Conservation (phyloP, 2,113 vertebrate genomes). For the Ariopsis seemanni region DNA sequence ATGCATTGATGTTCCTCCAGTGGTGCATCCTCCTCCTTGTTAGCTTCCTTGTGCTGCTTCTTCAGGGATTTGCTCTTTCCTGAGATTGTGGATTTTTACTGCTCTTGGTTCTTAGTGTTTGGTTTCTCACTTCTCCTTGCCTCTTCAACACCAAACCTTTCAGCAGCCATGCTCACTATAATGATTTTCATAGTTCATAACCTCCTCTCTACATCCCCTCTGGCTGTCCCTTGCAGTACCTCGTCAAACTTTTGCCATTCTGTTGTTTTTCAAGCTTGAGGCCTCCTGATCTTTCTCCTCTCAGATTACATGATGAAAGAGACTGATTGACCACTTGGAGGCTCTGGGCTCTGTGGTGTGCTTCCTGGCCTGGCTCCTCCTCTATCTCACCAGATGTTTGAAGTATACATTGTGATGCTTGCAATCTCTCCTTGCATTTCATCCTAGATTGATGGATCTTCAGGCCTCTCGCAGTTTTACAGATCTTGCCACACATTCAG, state of each 20-base stretch:
- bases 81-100: too few species aligned
- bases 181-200: neutral
- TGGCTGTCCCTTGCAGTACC: neutral
- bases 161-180: too few species aligned
- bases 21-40: too few species aligned
- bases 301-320: neutral
- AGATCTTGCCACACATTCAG: neutral
- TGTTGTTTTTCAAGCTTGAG: neutral
- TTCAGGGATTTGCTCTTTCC: too few species aligned
- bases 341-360: neutral
- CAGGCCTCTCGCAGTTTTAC: neutral
- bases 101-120: too few species aligned
- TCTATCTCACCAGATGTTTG: too few species aligned
- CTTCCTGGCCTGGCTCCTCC: too few species aligned
- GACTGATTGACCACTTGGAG: neutral
- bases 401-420: neutral
- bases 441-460: neutral
- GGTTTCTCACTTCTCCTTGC: too few species aligned
- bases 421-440: neutral
- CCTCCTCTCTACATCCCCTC: neutral
- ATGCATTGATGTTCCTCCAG: too few species aligned
- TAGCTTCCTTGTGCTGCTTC: too few species aligned
- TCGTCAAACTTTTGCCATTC: neutral
- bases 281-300: neutral
- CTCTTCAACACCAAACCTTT: too few species aligned